Percentiles rank a stretch among this genome's conserved stretches.
These are phyloP conservation scores for Nomada ruficornis DNA, from an alignment of 2,888 invertebrate genomes.

Conservation along the genomic window DNA sequence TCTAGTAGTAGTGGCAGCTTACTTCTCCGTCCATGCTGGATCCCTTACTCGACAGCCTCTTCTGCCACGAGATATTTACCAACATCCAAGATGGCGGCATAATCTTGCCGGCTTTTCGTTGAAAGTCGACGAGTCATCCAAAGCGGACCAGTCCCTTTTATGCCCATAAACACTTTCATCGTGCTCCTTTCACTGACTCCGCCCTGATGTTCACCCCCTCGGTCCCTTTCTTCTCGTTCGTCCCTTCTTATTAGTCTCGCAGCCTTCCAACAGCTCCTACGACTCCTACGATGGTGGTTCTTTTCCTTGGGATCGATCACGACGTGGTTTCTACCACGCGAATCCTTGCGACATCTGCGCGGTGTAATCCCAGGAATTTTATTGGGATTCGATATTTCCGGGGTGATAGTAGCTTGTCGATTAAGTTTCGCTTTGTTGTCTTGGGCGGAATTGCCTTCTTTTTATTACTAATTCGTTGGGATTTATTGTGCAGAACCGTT, in stretches of 20 bases:
- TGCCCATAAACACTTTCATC: slow-evolving; percentile 69
- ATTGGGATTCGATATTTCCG: background rate
- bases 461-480: no score
- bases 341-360: background rate
- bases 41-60: slow-evolving; percentile 72
- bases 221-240: background rate
- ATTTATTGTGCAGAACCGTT: no score
- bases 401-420: background rate
- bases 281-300: slow-evolving; percentile 3
- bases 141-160: slow-evolving; percentile 63
- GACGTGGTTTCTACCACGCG: background rate
- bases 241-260: slow-evolving; percentile 5
- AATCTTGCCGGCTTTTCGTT: slow-evolving; percentile 79
- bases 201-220: slow-evolving; percentile 24
- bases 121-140: slow-evolving; percentile 78
- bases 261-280: background rate
- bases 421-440: no score
- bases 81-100: slow-evolving; percentile 84
- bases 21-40: slow-evolving; percentile 69
- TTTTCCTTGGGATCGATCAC: slow-evolving; percentile 41
- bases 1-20: slow-evolving; percentile 61
- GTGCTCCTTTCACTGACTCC: slow-evolving; percentile 53
- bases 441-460: no score
- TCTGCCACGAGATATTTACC: slow-evolving; percentile 83
- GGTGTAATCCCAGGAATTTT: background rate